Base-by-base conservation (phyloP, 2,888 invertebrate species). In the Tholera decimalis region DNA sequence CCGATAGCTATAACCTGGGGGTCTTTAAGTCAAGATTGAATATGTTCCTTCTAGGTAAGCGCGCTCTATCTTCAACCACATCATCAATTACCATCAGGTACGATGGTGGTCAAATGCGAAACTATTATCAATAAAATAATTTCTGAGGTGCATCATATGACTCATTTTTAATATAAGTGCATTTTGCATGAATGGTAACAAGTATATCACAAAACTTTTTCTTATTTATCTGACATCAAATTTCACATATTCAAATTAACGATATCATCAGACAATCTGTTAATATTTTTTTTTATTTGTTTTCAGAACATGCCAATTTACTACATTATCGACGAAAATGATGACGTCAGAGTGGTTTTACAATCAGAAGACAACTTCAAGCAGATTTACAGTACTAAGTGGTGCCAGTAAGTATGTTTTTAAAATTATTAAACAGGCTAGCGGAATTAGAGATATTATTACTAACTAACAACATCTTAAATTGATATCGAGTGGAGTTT, bases 381-480 rank as follows among this genome's bases (percentile, higher is more conserved):
- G 20, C 79, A 79, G 39, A 35, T 58, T 0, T 74, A 64, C 47
- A 63, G 28, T 43, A 50, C 53, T 6, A 57, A 18, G n/a, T 59
- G 54, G 63, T 79, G 79, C 50, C 18, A 24, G 79, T 79, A 24
- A 80, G 78, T 71, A 51, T n/a, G 24, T 28, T 13, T 18, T 18
- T 43, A 37, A 2, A 20, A 28, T 11, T 3, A 18, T 9, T 9
- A 11, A 41, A 20, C 11, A 20, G n/a, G 18, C 37, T 39, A n/a
- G 39, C 18, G 37, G n/a, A 8, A 18, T 39, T 18, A 13, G 3
- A 33, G 33, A 3, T n/a, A 18, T 33, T 50, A 1, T 7, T 4
- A 35, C 7, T 2, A n/a, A n/a, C n/a, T n/a, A n/a, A n/a, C n/a
- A n/a, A n/a, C 1, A 8, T 24, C 35, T 35, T 6, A 3, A 33